Evolutionary conservation across 2,888 invertebrate genomes (phyloP), one percentile per base, ranked within the genome.

Genomic region (Standfussiana lucernea): DNA sequence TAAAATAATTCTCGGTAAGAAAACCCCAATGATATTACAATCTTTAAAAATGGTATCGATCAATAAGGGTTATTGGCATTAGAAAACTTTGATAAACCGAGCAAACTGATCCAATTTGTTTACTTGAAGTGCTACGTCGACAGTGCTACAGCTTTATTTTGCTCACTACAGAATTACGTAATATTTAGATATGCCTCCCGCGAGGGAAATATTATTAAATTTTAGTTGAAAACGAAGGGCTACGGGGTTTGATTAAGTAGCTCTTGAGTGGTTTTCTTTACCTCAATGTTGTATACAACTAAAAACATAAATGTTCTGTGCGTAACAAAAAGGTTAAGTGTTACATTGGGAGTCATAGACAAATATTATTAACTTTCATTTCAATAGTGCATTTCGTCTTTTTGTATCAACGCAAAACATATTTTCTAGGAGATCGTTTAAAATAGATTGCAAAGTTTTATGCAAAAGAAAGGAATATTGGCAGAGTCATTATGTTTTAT

Each of bases 71-170:
- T 80, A 71, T 76, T 88, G 88, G 79, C 75, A 75, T 89, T 89
- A 89, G 83, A 83, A 86, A 90, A 91, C 85, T 91, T 90, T 85
- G 86, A 89, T 90, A 91, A 89, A 89, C 89, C 84, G 79, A 89
- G 85, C 83, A 84, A 89, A 90, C 88, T 90, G 89, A 91, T 89
- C 90, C 91, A 93, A 93, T 93, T 93, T 93, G 90, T 92, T 92
- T 92, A 90, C 91, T 91, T 89, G 84, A 82, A 89, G 89, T 86
- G 88, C 89, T 90, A 86, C 86, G 84, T 84, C 88, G 89, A 90
- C 88, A 87, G 87, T 84, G 86, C 86, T 86, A 91, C 89, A 86
- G 89, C 90, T 91, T 91, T 91, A 91, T 92, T 89, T 90, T 84
- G 79, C 83, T 86, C 79, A 79, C 85, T 88, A 90, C 80, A 93